phyloP scores from a whole-genome alignment of 30 jellyfish, hydroid and myxozoan species.

The Hydractinia echinata region DNA sequence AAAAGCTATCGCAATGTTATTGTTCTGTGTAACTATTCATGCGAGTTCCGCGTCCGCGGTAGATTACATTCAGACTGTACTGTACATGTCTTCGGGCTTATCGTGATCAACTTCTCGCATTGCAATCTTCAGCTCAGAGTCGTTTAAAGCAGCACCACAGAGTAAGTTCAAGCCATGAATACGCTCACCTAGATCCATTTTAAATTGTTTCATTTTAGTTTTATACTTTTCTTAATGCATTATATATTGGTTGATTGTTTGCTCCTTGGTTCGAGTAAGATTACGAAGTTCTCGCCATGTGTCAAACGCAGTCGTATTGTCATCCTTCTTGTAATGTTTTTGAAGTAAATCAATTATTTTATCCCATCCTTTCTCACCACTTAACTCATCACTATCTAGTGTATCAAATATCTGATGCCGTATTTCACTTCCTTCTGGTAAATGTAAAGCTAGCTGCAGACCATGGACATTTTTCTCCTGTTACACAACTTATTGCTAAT shows the following conservation, averaged over 20 bases:
- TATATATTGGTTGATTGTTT: background rate
- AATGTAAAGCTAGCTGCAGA: background rate
- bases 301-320: background rate
- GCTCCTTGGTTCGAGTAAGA: background rate
- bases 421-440: background rate
- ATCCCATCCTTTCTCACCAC: background rate
- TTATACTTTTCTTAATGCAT: background rate
- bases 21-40: no score
- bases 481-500: background rate
- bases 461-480: background rate
- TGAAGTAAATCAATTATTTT: background rate
- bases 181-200: no score
- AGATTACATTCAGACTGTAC: no score
- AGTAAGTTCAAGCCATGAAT: no score
- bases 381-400: background rate
- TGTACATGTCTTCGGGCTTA: no score
- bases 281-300: background rate
- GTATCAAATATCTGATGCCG: slow-evolving; percentile 1
- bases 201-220: background rate
- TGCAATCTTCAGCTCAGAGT: no score
- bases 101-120: no score
- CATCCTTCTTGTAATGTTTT: background rate
- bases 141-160: no score
- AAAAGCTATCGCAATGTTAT: no score
- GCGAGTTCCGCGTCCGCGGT: no score